These are phyloP conservation scores for Prionailurus viverrinus DNA, from an alignment of 2,113 vertebrate genomes.

Conservation along the genomic window DNA sequence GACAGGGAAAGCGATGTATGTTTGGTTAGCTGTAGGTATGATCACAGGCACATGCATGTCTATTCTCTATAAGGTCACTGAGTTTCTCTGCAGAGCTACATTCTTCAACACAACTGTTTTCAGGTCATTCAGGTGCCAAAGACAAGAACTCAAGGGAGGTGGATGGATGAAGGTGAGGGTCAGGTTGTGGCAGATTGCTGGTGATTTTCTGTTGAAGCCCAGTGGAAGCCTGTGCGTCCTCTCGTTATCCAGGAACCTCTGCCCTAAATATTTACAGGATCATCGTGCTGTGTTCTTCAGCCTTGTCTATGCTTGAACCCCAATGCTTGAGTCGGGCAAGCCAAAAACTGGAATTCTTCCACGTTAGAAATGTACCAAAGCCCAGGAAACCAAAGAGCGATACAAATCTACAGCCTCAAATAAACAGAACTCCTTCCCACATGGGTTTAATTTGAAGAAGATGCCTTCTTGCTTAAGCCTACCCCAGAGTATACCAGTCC, in stretches of 20 bases:
- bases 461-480: neutral
- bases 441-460: constrained; percentile 31
- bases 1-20: accelerated
- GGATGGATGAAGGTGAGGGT: neutral
- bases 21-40: neutral
- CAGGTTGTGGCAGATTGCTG: constrained; percentile 44
- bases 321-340: neutral
- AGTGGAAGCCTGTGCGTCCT: constrained; percentile 16
- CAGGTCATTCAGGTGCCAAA: constrained; percentile 63
- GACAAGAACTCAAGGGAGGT: neutral
- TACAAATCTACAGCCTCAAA: neutral
- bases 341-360: constrained; percentile 47
- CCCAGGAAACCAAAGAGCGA: neutral
- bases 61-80: neutral
- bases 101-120: constrained; percentile 53
- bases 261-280: constrained; percentile 34
- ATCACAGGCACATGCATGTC: accelerated
- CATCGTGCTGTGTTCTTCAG: neutral
- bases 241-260: constrained; percentile 39
- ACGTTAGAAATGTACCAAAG: constrained; percentile 43
- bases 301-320: neutral
- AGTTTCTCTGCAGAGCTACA: neutral
- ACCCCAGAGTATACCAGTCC: neutral
- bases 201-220: neutral
- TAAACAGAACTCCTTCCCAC: constrained; percentile 27